Conservation (phyloP, 2,888 invertebrate species). For the Mimumesa dahlbomi region DNA sequence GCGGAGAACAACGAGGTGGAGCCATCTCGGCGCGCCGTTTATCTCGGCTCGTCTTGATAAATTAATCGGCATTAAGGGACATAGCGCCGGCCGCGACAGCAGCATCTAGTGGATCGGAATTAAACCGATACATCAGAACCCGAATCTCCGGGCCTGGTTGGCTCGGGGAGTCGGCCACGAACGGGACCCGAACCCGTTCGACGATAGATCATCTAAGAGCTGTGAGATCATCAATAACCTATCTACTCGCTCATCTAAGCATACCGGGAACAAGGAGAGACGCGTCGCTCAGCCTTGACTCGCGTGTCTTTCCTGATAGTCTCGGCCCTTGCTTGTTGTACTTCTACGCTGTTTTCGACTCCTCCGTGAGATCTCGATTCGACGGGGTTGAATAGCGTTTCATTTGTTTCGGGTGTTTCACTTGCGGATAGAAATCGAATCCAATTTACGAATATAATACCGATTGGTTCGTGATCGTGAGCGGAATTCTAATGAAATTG, state of each 20-base stretch:
- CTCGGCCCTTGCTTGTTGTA: background rate
- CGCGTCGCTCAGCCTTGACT: background rate
- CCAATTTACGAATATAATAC: too few relatives aligned
- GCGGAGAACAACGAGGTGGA: constrained; percentile 56
- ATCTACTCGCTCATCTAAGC: constrained; percentile 52
- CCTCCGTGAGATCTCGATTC: too few relatives aligned
- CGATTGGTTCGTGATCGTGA: too few relatives aligned
- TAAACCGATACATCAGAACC: constrained; percentile 72
- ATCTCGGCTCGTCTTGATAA: constrained; percentile 72
- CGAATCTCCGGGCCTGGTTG: constrained; percentile 23
- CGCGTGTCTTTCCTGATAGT: background rate
- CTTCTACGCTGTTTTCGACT: background rate
- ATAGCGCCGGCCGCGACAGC: constrained; percentile 51
- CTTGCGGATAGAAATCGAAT: too few relatives aligned
- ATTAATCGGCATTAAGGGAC: constrained; percentile 76
- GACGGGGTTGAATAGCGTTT: too few relatives aligned
- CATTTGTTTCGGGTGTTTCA: too few relatives aligned
- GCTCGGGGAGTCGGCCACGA: background rate
- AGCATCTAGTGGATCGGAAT: constrained; percentile 71
- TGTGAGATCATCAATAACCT: constrained; percentile 60
- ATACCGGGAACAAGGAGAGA: constrained; percentile 26
- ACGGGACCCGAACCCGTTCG: constrained; percentile 7
- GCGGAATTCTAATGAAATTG: too few relatives aligned
- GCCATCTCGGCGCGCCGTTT: constrained; percentile 57
- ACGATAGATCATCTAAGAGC: constrained; percentile 48